Percentiles rank a stretch among this genome's conserved stretches.
These are phyloP conservation scores for Sebastes schlegelii DNA, from an alignment of 2,113 vertebrate genomes.

Conservation along the genomic window DNA sequence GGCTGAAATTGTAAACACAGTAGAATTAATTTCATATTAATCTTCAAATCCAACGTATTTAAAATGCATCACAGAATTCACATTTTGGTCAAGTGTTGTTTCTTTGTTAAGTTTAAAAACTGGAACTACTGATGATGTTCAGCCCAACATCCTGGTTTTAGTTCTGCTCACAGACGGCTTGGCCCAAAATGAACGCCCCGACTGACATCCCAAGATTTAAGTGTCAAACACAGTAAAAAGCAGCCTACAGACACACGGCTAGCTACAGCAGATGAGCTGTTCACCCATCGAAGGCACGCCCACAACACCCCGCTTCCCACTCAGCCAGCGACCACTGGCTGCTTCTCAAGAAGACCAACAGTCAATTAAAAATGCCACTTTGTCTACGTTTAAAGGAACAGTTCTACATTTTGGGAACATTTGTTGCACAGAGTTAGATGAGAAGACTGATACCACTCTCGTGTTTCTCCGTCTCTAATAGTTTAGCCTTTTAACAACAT, in stretches of 20 bases:
- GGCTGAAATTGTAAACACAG: constrained; percentile 55
- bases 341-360: constrained; percentile 21
- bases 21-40: constrained; percentile 15
- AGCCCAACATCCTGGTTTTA: constrained; percentile 14
- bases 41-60: constrained; percentile 14
- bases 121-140: background rate
- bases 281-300: constrained; percentile 76
- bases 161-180: constrained; percentile 11
- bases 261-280: constrained; percentile 69
- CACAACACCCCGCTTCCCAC: constrained; percentile 45
- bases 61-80: constrained; percentile 41
- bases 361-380: constrained; percentile 25
- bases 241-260: constrained; percentile 62
- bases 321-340: background rate
- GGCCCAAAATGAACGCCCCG: constrained; percentile 42
- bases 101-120: constrained; percentile 32
- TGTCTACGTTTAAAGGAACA: background rate
- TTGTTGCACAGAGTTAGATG: background rate
- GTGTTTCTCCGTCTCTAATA: too few species aligned
- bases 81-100: constrained; percentile 16
- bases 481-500: too few species aligned
- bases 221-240: constrained; percentile 53
- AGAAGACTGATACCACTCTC: background rate
- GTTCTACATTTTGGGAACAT: background rate
- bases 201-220: constrained; percentile 37